Base-by-base conservation (phyloP, 2,888 invertebrate species). In the Elgonia sp. region DNA sequence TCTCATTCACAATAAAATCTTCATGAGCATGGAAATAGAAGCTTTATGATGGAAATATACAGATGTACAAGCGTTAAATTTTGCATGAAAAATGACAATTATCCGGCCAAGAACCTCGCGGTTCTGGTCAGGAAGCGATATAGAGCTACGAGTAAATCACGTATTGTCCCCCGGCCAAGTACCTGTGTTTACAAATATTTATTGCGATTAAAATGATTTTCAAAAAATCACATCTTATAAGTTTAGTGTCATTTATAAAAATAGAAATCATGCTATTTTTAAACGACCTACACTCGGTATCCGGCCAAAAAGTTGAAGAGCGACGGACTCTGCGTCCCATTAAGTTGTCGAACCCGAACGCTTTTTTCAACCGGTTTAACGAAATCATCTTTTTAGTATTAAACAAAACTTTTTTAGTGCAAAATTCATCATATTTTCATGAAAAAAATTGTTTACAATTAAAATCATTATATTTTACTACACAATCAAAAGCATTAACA, bases 211-310 rank as follows among this genome's bases (percentile, higher is more conserved):
- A 91, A 92, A 55, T 65, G 42, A 65, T 83, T 86, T 84, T 81
- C 82, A 57, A 79, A 82, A 85, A 82, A 86, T 82, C 76, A 50
- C 88, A 86, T 86, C 77, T 85, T 85, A 77, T 86, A 91, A 91
- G 90, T 91, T 91, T 85, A 92, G 89, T 91, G 91, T 89, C 90
- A 90, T 82, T 87, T 91, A 87, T 91, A 89, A 91, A 94, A 94
- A 94, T 94, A 94, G 94, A 93, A 92, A 92, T 92, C 87, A 89
- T 84, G 76, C 92, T 94, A 94, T 92, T 93, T 92, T 94, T 94
- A 94, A 92, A 82, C 93, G 93, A 92, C 93, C 94, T 93, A 93
- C 92, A 93, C 94, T 94, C 93, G 93, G 92, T 92, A 93, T 93
- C 93, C 92, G 92, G 93, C 92, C 93, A 92, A 93, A 93, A 93